A percentile compares a stretch with the other conserved stretches of the same genome.
Evolutionary conservation across 2,888 invertebrate species (phyloP).

Genomic region (Meiosimyza decipiens): DNA sequence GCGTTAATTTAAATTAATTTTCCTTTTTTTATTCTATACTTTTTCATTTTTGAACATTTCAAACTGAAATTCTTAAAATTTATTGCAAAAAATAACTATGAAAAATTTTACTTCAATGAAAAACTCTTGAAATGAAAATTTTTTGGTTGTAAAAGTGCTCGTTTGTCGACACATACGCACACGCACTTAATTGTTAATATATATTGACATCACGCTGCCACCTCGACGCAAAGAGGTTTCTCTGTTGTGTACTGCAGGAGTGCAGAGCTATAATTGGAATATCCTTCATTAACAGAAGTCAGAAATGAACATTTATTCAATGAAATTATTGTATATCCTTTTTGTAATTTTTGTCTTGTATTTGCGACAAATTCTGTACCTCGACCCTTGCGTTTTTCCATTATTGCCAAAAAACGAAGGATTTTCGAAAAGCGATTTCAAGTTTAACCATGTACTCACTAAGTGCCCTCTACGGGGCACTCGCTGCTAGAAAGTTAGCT

Average conservation of each 20-base stretch:
- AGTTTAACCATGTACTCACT: no score
- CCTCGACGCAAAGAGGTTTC: not conserved
- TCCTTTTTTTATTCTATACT: not conserved
- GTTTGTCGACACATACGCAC: conserved; percentile 35
- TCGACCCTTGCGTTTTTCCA: not conserved
- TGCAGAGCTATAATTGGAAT: not conserved
- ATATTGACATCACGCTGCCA: not conserved
- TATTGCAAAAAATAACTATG: conserved; percentile 16
- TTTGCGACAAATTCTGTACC: no score
- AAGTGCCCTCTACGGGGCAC: not conserved
- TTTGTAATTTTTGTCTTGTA: no score
- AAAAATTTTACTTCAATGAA: conserved; percentile 30
- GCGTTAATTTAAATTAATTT: conserved; percentile 3
- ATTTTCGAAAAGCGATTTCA: no score
- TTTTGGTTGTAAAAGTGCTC: conserved; percentile 31
- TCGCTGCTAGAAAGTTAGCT: no score
- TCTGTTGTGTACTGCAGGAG: not conserved
- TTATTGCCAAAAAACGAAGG: no score
- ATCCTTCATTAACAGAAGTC: no score
- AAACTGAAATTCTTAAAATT: conserved; percentile 1
- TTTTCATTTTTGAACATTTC: conserved; percentile 19
- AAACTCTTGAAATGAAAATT: conserved; percentile 28
- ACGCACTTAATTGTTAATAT: conserved; percentile 2
- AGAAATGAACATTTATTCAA: no score
- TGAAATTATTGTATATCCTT: no score